Evolutionary conservation across 2,113 vertebrate species (phyloP).

Genomic region (Ciconia boyciana): DNA sequence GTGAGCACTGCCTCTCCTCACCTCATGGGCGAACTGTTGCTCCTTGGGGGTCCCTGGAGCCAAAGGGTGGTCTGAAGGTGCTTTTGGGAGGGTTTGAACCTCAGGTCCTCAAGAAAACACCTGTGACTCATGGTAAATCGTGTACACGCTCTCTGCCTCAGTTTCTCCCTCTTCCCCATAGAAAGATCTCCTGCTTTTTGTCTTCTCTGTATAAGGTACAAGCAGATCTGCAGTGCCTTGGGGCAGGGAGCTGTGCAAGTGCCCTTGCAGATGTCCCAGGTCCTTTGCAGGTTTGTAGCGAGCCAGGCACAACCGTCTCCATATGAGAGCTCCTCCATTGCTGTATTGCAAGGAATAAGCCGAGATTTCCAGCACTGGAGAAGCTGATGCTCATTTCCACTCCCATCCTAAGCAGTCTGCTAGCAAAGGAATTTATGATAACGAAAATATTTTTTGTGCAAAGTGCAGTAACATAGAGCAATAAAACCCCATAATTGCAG

Average conservation of each 20-base stretch:
- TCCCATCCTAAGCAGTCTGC: background rate
- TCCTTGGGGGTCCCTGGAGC: background rate
- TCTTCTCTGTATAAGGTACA: background rate
- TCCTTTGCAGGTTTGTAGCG: background rate
- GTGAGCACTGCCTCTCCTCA: background rate
- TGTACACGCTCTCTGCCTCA: background rate
- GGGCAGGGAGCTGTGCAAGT: accelerated
- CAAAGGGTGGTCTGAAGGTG: background rate
- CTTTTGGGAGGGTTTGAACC: background rate
- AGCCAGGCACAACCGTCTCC: accelerated
- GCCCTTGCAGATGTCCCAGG: background rate
- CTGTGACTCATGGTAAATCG: accelerated
- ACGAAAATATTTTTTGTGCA: constrained; percentile 38
- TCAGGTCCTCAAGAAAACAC: background rate
- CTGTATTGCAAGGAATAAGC: background rate
- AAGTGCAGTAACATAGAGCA: constrained; percentile 23
- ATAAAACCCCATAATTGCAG: constrained; percentile 54
- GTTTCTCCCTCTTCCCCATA: background rate
- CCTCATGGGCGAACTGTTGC: accelerated
- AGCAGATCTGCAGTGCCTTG: background rate
- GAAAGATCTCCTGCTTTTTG: background rate
- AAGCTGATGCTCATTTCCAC: background rate
- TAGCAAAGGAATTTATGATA: constrained; percentile 37
- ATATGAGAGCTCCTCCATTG: background rate
- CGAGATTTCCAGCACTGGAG: background rate